Percentiles rank a stretch among this genome's conserved stretches.
These are phyloP conservation scores for Siniperca knerii DNA, from an alignment of 2,113 vertebrate species.

Conservation along the genomic window DNA sequence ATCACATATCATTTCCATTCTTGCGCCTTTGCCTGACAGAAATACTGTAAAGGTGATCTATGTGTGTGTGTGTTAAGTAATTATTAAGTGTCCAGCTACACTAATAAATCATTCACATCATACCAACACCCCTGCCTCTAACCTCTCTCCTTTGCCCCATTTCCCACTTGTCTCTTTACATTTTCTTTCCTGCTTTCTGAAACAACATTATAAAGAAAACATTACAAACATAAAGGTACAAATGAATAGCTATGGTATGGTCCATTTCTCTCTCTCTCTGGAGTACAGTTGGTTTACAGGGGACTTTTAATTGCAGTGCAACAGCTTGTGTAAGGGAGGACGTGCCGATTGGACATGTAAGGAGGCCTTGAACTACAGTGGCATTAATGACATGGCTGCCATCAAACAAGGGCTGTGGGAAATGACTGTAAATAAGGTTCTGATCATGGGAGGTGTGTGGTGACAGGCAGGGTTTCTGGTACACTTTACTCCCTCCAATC, in stretches of 20 bases:
- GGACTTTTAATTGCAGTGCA: constrained; percentile 62
- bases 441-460: constrained; percentile 61
- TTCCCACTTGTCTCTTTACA: constrained; percentile 39
- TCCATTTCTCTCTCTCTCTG: constrained; percentile 28
- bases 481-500: constrained; percentile 36
- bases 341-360: constrained; percentile 35
- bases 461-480: constrained; percentile 38
- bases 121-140: constrained; percentile 41
- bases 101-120: constrained; percentile 84
- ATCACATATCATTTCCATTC: constrained; percentile 87
- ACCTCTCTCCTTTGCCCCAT: constrained; percentile 38
- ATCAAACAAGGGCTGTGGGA: constrained; percentile 72
- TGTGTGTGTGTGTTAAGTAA: constrained; percentile 85
- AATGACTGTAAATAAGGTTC: constrained; percentile 81
- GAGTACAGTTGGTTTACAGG: constrained; percentile 42
- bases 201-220: constrained; percentile 25
- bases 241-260: not conserved
- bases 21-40: constrained; percentile 80
- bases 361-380: constrained; percentile 64
- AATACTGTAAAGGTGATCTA: constrained; percentile 87
- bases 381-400: constrained; percentile 77
- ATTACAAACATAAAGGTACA: constrained; percentile 10
- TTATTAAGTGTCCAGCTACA: constrained; percentile 84
- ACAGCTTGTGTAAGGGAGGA: constrained; percentile 36
- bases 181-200: constrained; percentile 42